Base-by-base conservation (phyloP, 2,888 invertebrate species). In the Spodoptera littoralis region DNA sequence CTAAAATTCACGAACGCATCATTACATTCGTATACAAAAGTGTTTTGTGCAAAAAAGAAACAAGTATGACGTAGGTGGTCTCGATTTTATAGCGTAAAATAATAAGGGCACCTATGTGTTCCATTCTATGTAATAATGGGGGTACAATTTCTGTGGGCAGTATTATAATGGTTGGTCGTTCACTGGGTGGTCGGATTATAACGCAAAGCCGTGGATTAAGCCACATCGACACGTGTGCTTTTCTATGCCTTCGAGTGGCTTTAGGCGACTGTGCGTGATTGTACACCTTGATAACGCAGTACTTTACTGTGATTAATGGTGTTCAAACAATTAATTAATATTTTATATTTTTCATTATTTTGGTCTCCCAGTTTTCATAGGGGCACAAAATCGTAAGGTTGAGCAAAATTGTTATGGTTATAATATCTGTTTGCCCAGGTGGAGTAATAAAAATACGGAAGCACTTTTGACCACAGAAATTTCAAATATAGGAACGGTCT, bases 121-220 rank as follows among this genome's bases (percentile, higher is more conserved):
- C 83, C 89, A 87, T 89, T 90, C 86, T 90, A 89, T 88, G 87
- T 92, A 92, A 93, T 93, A 92, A 91, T 91, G 87, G 90, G 90
- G 89, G 89, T 88, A 88, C 86, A 81, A 87, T 88, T 87, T 86
- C 88, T 89, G 87, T 90, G 90, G 90, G 88, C 92, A 91, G 89
- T 79, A 86, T 89, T 87, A 84, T 87, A 84, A 84, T 85, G 76
- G 80, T 86, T 88, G 86, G 90, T 83, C 86, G 86, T 84, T 77
- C 83, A 73, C 80, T 91, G 93, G 94, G 94, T 94, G 94, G 94
- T 93, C 94, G 93, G 92, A 92, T 92, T 91, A 92, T 86, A 82
- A 81, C 68, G 88, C 85, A 90, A 91, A 92, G 90, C 90, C 83
- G 72, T 77, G 90, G 94, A 93, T 94, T 93, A 94, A 84, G 83